Percentiles rank a stretch among this genome's conserved stretches.
Conservation (phyloP, 2,888 invertebrate species). For the Temnothorax rugatulus region DNA sequence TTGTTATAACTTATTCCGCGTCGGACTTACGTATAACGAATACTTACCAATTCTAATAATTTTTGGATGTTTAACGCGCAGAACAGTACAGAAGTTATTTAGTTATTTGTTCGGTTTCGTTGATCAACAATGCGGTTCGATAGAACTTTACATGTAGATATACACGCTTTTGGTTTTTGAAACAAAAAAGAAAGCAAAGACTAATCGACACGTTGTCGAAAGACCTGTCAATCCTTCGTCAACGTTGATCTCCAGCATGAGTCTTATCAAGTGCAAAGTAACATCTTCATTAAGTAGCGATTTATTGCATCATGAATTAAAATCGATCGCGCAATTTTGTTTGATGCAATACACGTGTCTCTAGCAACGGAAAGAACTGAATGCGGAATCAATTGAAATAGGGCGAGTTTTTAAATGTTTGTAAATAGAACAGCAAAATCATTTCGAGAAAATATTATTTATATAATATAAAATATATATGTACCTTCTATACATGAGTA, state of each 20-base stretch:
- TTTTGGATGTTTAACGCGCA: conserved; percentile 40
- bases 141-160: background rate
- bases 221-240: background rate
- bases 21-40: conserved; percentile 44
- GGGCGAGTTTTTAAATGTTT: too few relatives aligned
- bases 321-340: background rate
- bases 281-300: background rate
- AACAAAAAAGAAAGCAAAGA: background rate
- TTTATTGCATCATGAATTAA: background rate
- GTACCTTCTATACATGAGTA: too few relatives aligned
- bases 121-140: background rate
- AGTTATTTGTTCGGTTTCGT: conserved; percentile 38
- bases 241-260: background rate
- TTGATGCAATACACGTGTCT: background rate
- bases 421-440: too few relatives aligned
- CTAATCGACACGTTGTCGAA: background rate
- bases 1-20: conserved; percentile 36
- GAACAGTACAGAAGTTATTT: conserved; percentile 16
- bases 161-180: background rate
- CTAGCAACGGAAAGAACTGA: background rate
- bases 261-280: background rate
- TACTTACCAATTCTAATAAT: conserved; percentile 35
- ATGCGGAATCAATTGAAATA: background rate
- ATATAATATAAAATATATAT: too few relatives aligned
- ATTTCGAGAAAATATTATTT: too few relatives aligned